Conservation (phyloP, 1,140 invertebrate species). For the Cotesia typhae region DNA sequence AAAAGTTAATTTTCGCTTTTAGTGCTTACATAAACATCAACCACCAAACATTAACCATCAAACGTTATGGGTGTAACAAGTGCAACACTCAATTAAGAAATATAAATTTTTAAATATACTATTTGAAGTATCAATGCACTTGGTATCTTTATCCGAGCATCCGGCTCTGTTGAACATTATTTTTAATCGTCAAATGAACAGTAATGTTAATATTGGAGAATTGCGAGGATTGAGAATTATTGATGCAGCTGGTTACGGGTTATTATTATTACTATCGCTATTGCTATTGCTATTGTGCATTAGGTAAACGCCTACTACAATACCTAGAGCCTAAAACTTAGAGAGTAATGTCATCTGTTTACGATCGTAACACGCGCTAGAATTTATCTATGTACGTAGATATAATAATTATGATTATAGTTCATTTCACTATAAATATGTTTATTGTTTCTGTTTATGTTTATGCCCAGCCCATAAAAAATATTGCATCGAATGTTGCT, state of each 20-base stretch:
- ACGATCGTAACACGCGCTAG: constrained; percentile 39
- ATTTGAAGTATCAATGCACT: too few species aligned
- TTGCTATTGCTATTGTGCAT: background rate
- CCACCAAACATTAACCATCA: too few species aligned
- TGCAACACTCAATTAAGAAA: too few species aligned
- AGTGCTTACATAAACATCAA: too few species aligned
- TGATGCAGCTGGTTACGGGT: constrained; percentile 31
- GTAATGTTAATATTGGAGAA: constrained; percentile 51
- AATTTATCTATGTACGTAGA: constrained; percentile 29
- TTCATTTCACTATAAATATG: too few species aligned
- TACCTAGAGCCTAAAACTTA: background rate
- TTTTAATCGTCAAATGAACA: constrained; percentile 42
- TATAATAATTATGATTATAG: too few species aligned
- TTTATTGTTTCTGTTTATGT: constrained; percentile 19
- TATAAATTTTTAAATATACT: too few species aligned
- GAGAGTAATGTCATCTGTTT: constrained; percentile 40
- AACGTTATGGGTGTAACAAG: too few species aligned
- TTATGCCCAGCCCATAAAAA: constrained; percentile 39
- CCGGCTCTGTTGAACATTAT: constrained; percentile 48
- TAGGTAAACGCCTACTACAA: background rate
- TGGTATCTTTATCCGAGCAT: constrained; percentile 16
- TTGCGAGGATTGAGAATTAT: background rate
- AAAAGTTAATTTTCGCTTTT: background rate
- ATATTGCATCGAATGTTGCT: constrained; percentile 36
- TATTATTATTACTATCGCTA: constrained; percentile 33